Conservation (phyloP, 2,797 vertebrate genomes). For the Rhynchotus rufescens region DNA sequence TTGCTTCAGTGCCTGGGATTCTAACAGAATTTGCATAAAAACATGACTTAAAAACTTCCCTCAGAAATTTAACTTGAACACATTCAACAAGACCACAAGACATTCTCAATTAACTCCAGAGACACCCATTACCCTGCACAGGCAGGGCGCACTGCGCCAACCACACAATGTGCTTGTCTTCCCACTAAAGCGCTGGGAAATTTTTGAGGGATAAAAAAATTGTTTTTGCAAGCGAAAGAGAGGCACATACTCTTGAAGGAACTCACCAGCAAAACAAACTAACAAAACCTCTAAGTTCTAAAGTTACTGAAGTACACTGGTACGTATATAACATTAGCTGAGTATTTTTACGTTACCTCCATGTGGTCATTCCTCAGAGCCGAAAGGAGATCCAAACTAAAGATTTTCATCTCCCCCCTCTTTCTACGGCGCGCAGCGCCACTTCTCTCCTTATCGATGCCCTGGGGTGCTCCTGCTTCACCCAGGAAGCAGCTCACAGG, state of each 20-base stretch:
- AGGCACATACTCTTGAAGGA: background rate
- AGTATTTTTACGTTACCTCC: background rate
- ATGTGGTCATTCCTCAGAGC: background rate
- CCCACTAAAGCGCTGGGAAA: background rate
- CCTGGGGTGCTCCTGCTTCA: background rate
- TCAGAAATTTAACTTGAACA: background rate
- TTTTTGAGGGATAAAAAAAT: background rate
- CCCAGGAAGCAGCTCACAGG: background rate
- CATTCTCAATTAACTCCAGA: background rate
- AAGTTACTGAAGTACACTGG: background rate
- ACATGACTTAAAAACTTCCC: background rate
- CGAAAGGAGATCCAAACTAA: background rate
- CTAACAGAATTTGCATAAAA: background rate
- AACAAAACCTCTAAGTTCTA: background rate
- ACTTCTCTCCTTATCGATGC: background rate
- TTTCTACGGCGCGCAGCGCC: too few species aligned
- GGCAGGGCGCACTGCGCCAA: background rate
- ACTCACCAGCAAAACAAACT: background rate
- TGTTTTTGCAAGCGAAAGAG: background rate
- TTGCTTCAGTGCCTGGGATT: background rate
- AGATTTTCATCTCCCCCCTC: background rate
- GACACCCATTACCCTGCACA: background rate
- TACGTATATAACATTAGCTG: background rate
- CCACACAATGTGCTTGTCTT: background rate
- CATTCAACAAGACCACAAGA: background rate